Evolutionary conservation across 2,113 vertebrate genomes (phyloP), one percentile per base, ranked within the genome.

Genomic region (Varanus salvator): DNA sequence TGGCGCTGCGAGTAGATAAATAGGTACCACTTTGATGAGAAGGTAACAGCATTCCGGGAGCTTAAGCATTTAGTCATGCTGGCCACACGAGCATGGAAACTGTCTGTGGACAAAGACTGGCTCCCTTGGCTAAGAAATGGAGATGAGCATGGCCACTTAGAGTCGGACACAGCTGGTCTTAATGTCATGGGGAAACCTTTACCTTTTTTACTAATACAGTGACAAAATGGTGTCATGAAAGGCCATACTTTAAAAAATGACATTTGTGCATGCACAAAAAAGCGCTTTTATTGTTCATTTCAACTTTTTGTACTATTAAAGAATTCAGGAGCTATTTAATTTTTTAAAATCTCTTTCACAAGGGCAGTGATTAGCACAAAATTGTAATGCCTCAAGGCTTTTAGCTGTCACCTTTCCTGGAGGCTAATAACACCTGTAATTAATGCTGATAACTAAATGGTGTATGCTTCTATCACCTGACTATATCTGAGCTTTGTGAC

Each of bases 401-500:
- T 44, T 44, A 44, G 38, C 38, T 44, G 38, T 84, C 31, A n/a
- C 44, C 80, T 71, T 1, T 1, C 83, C 19, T 38, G 17, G 89
- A 92, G 80, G 23, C 9, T 88, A 90, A 80, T 25, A 44, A 0
- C 19, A 77, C 34, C 8, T 23, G 9, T 66, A 88, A 86, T 89
- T 92, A 78, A 81, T 89, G 57, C 54, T 50, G 1, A 3, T 72
- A 76, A 57, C 54, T 29, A 7, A 60, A 77, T 48, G 80, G 76
- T 66, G 31, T 21, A 0, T 11, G 44, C 60, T 87, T 69, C 60
- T 91, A 68, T 1, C 21, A 60, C 1, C 25, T 93, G 60, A 75
- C 57, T 64, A 66, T 91, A 66, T 90, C 77, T n/a, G 25, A 86
- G 71, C 11, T 82, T 38, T 91, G 44, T 81, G 48, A 84, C 31